These are phyloP conservation scores for Amphipoea oculea DNA, from an alignment of 2,888 invertebrate species.

Conservation along the genomic window DNA sequence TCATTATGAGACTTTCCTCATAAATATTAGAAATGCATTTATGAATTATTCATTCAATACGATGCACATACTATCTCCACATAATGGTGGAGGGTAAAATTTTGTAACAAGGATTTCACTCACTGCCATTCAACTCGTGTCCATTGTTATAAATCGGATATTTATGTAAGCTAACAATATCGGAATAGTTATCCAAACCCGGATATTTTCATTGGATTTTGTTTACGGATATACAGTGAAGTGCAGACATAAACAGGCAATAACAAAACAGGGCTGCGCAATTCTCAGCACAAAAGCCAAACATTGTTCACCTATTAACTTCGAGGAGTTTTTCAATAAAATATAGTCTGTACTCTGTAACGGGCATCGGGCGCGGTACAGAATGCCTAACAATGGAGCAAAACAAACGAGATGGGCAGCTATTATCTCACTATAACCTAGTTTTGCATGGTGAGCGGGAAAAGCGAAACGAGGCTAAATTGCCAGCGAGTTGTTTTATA, in stretches of 20 bases:
- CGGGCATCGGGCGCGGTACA: slow-evolving; percentile 70
- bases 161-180: slow-evolving; percentile 56
- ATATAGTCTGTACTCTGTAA: slow-evolving; percentile 67
- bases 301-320: slow-evolving; percentile 71
- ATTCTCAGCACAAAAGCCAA: slow-evolving; percentile 51
- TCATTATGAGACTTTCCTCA: slow-evolving; percentile 24
- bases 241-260: slow-evolving; percentile 52
- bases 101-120: slow-evolving; percentile 43
- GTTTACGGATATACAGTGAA: slow-evolving; percentile 53
- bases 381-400: slow-evolving; percentile 80
- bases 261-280: slow-evolving; percentile 44
- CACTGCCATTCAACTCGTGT: slow-evolving; percentile 30
- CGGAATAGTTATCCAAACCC: slow-evolving; percentile 46
- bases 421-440: slow-evolving; percentile 84
- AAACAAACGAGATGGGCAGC: slow-evolving; percentile 78
- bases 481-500: slow-evolving; percentile 75
- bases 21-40: slow-evolving; percentile 52
- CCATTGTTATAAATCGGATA: slow-evolving; percentile 55
- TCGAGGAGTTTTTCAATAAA: slow-evolving; percentile 75
- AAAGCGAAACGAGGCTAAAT: slow-evolving; percentile 78
- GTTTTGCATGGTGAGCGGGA: slow-evolving; percentile 74
- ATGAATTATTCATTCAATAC: slow-evolving; percentile 40
- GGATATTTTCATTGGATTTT: slow-evolving; percentile 59
- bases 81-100: slow-evolving; percentile 17
- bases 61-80: slow-evolving; percentile 19